Percentiles rank a stretch among this genome's conserved stretches.
These are phyloP conservation scores for Athalia rosae DNA, from an alignment of 2,888 invertebrate species.

Conservation along the genomic window DNA sequence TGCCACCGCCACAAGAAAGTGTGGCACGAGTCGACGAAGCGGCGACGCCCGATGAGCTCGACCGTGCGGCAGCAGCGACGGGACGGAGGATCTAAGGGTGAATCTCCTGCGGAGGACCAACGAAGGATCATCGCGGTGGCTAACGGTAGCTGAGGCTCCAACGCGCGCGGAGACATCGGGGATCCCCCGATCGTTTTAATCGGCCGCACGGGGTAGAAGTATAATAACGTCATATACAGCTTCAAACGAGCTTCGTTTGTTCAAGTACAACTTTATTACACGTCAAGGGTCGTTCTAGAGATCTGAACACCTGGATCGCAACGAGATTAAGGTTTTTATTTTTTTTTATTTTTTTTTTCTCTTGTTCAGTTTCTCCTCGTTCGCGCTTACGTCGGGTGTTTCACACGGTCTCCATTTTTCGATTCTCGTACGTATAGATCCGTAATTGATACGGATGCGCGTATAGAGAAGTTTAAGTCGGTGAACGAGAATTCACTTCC, in stretches of 20 bases:
- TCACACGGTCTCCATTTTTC: no score
- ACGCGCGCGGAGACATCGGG: not conserved
- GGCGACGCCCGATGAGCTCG: not conserved
- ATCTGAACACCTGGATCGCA: conserved; percentile 6
- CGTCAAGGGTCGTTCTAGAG: not conserved
- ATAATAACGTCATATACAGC: not conserved
- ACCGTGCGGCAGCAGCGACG: no score
- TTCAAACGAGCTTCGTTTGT: not conserved
- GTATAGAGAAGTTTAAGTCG: no score
- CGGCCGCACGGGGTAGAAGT: not conserved
- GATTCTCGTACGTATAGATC: no score
- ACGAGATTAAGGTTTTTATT: not conserved
- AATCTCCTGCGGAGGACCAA: not conserved
- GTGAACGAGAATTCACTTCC: no score
- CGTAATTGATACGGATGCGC: no score
- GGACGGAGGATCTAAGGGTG: not conserved
- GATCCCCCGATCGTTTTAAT: conserved; percentile 32
- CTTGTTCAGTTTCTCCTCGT: no score
- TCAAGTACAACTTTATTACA: not conserved
- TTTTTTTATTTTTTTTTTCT: no score
- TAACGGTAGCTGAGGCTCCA: not conserved
- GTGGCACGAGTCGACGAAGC: conserved; percentile 56
- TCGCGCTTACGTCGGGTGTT: no score
- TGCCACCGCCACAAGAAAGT: conserved; percentile 67
- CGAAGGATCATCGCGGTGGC: not conserved